phyloP scores from a whole-genome alignment of 2,797 vertebrate species.

The Meriones psammophilus region DNA sequence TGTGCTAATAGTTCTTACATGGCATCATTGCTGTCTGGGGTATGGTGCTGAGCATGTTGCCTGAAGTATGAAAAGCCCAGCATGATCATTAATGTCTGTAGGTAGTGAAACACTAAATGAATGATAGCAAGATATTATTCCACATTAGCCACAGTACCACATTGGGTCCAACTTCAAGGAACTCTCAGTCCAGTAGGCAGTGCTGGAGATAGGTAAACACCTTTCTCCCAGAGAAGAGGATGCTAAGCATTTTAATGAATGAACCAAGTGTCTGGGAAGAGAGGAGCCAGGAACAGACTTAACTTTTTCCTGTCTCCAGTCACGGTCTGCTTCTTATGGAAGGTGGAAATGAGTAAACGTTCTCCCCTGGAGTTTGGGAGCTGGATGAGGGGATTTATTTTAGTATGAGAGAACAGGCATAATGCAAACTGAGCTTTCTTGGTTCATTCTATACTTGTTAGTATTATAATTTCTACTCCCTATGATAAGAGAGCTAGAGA shows the following conservation, averaged over 20 bases:
- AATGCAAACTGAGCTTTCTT: slow-evolving; percentile 51
- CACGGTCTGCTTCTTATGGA: slow-evolving; percentile 33
- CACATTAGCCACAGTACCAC: background rate
- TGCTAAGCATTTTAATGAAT: slow-evolving; percentile 52
- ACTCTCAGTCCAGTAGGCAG: background rate
- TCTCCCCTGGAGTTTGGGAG: slow-evolving; percentile 32
- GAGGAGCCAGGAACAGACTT: slow-evolving; percentile 10
- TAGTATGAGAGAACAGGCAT: slow-evolving; percentile 54
- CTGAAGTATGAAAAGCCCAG: background rate
- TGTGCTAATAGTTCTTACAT: background rate
- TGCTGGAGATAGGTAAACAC: background rate
- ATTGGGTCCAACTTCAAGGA: background rate
- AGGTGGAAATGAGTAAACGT: slow-evolving; percentile 58
- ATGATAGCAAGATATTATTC: background rate
- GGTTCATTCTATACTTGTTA: slow-evolving; percentile 48
- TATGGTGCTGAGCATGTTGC: background rate
- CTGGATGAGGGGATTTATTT: slow-evolving; percentile 62
- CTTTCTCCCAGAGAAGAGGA: slow-evolving; percentile 4
- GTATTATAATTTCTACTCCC: slow-evolving; percentile 48
- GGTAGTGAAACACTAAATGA: background rate
- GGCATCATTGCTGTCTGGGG: background rate
- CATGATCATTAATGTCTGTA: background rate
- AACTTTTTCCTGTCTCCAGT: slow-evolving; percentile 42
- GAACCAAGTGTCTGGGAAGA: slow-evolving; percentile 9
- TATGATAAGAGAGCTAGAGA: background rate